A percentile compares a stretch with the other conserved stretches of the same genome.
These are phyloP conservation scores for Antennarius striatus DNA, from an alignment of 2,113 vertebrate genomes.

Conservation along the genomic window DNA sequence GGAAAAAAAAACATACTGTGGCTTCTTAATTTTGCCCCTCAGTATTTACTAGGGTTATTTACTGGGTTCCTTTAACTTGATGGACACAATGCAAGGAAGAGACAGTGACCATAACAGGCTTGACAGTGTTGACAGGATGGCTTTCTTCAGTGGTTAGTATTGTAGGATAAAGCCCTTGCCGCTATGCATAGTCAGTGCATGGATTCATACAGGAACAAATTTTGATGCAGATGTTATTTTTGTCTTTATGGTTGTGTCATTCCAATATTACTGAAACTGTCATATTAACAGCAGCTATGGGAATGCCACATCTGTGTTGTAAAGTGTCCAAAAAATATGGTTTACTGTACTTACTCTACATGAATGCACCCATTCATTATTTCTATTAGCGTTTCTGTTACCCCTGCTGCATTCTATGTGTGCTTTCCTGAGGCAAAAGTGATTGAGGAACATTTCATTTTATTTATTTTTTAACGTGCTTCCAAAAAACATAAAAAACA, in stretches of 20 bases:
- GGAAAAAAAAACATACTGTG: conserved; percentile 35
- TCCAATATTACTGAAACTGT: conserved; percentile 5
- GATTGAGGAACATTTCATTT: conserved; percentile 59
- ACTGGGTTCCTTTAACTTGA: conserved; percentile 51
- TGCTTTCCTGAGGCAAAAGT: conserved; percentile 82
- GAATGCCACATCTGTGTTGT: conserved; percentile 2
- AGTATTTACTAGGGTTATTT: conserved; percentile 51
- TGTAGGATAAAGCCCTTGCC: conserved; percentile 79
- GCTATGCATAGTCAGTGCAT: conserved; percentile 75
- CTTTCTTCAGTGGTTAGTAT: conserved; percentile 74
- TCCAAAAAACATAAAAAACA: conserved; percentile 45
- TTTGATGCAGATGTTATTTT: conserved; percentile 27
- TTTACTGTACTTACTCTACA: conserved; percentile 24
- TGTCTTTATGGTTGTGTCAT: conserved; percentile 4
- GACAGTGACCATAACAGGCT: conserved; percentile 64
- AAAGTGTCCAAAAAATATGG: conserved; percentile 5
- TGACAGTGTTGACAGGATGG: conserved; percentile 77
- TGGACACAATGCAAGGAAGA: conserved; percentile 56
- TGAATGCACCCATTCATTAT: conserved; percentile 16
- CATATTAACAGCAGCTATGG: conserved; percentile 9
- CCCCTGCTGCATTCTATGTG: conserved; percentile 59
- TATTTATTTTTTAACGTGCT: conserved; percentile 43
- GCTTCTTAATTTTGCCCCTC: conserved; percentile 42
- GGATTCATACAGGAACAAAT: conserved; percentile 43
- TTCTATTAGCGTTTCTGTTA: conserved; percentile 1